Evolutionary conservation across 30 jellyfish, hydroid and myxozoan species (phyloP).

Genomic region (Pseudorhiza aurosa): DNA sequence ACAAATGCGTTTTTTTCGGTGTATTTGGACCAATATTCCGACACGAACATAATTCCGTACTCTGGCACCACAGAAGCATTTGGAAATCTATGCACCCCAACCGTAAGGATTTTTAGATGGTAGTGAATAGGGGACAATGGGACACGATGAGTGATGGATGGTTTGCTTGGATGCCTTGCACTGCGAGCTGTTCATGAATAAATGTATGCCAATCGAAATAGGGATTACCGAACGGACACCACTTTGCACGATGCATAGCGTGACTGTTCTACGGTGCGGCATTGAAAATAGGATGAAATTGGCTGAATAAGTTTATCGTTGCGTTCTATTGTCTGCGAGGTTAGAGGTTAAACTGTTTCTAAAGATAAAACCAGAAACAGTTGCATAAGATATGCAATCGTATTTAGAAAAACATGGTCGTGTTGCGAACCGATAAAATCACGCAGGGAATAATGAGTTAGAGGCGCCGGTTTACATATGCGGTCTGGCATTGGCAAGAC

Average conservation of each 20-base stretch:
- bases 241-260: constrained; percentile 38
- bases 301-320: constrained; percentile 37
- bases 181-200: too few relatives aligned
- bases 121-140: too few relatives aligned
- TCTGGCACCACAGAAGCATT: too few relatives aligned
- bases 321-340: constrained; percentile 45
- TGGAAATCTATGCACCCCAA: too few relatives aligned
- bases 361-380: constrained; percentile 74
- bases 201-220: too few relatives aligned
- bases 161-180: too few relatives aligned
- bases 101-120: too few relatives aligned
- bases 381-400: constrained; percentile 41
- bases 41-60: too few relatives aligned
- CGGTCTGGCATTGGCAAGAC: constrained; percentile 6
- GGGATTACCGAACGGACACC: neutral
- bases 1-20: too few relatives aligned
- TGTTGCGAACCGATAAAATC: constrained; percentile 35
- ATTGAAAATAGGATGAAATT: constrained; percentile 15
- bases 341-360: constrained; percentile 54
- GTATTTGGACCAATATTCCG: too few relatives aligned
- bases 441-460: neutral
- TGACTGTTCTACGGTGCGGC: constrained; percentile 66
- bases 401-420: constrained; percentile 7
- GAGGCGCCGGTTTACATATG: constrained; percentile 50
- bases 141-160: too few relatives aligned